Base-by-base conservation (phyloP, 2,797 vertebrate genomes). In the Pangasius djambal region DNA sequence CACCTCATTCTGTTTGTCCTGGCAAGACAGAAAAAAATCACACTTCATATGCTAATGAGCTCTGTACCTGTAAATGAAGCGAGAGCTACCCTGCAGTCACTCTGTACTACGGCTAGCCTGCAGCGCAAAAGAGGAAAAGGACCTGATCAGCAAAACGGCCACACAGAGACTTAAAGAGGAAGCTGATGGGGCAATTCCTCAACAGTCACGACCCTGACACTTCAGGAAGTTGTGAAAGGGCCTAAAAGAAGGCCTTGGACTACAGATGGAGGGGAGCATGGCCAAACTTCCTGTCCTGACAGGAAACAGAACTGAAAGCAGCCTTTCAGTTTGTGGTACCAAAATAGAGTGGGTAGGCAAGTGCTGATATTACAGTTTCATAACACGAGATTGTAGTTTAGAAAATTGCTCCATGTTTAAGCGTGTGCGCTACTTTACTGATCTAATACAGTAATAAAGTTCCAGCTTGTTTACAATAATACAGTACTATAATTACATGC, bases 271-370 rank as follows among this genome's bases (percentile, higher is more conserved):
- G 65, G n/a, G 31, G 31, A 77, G 50, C 6, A 50, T 16, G 37
- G n/a, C 59, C 44, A 50, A 50, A 89, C 79, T 89, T 92, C 90
- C 90, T 86, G 72, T 59, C 72, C 90, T 59, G 55, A 44, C 86
- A 69, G 89, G 92, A 94, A 90, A 72, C 88, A 94, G 93, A 95
- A 94, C 91, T 93, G 93, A 95, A 95, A 95, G 91, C 86, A 85
- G 87, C 77, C 6, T 65, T 88, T 91, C 78, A 65, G 67, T 75
- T 63, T 50, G 65, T 88, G 90, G 91, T 6, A 70, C 69, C 52
- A 50, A 70, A 81, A 88, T 81, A 79, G 63, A 15, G 9, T 3
- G 31, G 72, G 67, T 40, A 72, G 83, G 67, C 50, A 69, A 37
- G 75, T 18, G 37, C 28, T 52, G 74, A 22, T 65, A 31, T 87